Percentiles rank a stretch among this genome's conserved stretches.
phyloP scores from a whole-genome alignment of 35 echinoderm and acorn worm genomes.

The Nesometra sesokonis region DNA sequence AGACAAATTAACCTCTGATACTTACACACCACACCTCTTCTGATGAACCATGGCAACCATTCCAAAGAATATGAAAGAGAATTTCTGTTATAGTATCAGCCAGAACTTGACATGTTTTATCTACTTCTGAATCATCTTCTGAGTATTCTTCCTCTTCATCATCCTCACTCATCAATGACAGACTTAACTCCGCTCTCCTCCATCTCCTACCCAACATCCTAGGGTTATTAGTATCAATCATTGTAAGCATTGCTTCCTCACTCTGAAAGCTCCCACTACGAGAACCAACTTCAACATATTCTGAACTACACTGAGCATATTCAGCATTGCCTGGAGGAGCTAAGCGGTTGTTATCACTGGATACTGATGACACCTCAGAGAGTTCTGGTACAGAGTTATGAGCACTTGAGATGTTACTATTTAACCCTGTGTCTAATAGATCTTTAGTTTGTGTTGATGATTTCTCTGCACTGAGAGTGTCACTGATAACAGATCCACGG shows the following conservation, averaged over 20 bases:
- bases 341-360: background rate
- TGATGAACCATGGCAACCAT: slow-evolving; percentile 54
- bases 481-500: background rate
- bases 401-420: background rate
- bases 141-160: slow-evolving; percentile 18
- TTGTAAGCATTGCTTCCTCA: background rate
- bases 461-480: background rate
- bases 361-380: background rate
- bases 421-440: background rate
- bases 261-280: background rate
- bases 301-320: background rate
- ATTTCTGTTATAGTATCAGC: slow-evolving; percentile 84
- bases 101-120: slow-evolving; percentile 49
- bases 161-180: background rate
- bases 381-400: background rate
- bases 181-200: background rate
- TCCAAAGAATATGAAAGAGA: slow-evolving; percentile 75
- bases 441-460: background rate
- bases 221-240: background rate
- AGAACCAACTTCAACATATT: background rate
- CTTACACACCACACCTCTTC: slow-evolving; percentile 88
- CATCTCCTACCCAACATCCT: background rate
- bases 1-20: too few species aligned
- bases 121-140: slow-evolving; percentile 39
- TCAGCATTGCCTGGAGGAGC: background rate